Evolutionary conservation across 2,888 invertebrate species (phyloP), one percentile per base, ranked within the genome.

Genomic region (Mesorhabditis belari): DNA sequence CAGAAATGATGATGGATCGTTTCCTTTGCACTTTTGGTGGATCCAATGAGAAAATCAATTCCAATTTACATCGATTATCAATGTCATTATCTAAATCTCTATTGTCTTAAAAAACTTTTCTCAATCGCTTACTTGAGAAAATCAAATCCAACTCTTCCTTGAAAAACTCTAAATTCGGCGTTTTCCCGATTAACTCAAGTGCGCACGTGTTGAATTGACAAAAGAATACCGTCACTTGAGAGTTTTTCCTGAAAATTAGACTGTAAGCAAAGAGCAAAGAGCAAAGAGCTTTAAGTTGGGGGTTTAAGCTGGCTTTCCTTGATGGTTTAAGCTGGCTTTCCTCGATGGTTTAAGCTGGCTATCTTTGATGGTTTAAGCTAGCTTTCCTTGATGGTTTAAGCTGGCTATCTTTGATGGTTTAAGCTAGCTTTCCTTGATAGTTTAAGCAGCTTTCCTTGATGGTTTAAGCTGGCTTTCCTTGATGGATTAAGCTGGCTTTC

Each of bases 121-220:
- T 23, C n/a, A 3, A 3, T 17, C 17, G 29, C 62, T 44, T 49
- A 77, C 77, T 73, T 60, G 65, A 63, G 61, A 67, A 72, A 24
- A 76, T 90, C 77, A 88, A 87, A 83, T 93, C 92, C 72, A 93
- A 86, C 81, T 92, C 91, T 78, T 88, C 88, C 80, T 90, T 88
- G 64, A 88, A 88, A 85, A 92, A 91, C 76, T 88, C 88, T 60
- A 92, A 87, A 65, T 90, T 89, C 54, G 89, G 76, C 12, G 53
- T 54, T 28, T 21, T 61, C 6, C 54, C 60, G 6, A 62, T 62
- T 24, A 68, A 21, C 51, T 69, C 87, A 69, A 92, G 88, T 58
- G 92, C 91, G 84, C 92, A 92, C 4, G 93, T 92, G 85, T 93
- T 92, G 85, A 93, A 92, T 87, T 93, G 90, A 81, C 89, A 88